Percentiles rank a stretch among this genome's conserved stretches.
Evolutionary conservation across 2,797 vertebrate species (phyloP).

Genomic region (Leptoclinus maculatus): DNA sequence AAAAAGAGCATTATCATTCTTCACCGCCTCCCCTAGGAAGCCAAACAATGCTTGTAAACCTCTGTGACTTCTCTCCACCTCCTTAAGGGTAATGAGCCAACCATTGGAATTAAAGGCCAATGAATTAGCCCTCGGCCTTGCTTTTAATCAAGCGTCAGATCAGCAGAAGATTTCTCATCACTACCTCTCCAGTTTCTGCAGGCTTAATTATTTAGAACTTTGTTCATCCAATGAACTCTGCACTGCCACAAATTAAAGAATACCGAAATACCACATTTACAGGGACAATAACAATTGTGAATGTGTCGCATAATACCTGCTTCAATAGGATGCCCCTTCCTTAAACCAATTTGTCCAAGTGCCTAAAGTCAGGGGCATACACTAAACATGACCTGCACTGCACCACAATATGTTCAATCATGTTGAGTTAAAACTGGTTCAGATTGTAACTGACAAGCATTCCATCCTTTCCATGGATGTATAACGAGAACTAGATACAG

Average conservation of each 20-base stretch:
- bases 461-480: not conserved
- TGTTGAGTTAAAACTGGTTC: not conserved
- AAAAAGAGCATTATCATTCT: conserved; percentile 55
- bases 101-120: conserved; percentile 69
- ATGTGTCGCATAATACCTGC: conserved; percentile 8
- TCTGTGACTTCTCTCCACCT: conserved; percentile 51
- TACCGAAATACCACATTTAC: conserved; percentile 22
- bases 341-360: conserved; percentile 3
- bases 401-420: not conserved
- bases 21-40: conserved; percentile 31
- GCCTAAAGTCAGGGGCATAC: not conserved
- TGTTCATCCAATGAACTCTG: conserved; percentile 56
- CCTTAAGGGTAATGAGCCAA: conserved; percentile 68
- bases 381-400: not conserved
- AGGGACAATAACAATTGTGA: conserved; percentile 2
- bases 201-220: conserved; percentile 65
- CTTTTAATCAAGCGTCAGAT: conserved; percentile 76
- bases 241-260: conserved; percentile 29
- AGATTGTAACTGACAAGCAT: not conserved
- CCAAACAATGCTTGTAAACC: conserved; percentile 66
- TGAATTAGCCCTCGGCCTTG: conserved; percentile 64
- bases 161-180: conserved; percentile 59
- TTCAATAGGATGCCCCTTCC: not conserved
- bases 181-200: conserved; percentile 58
- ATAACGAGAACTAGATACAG: not conserved